These are phyloP conservation scores for Pogonognathellus flavescens DNA, from an alignment of 1,140 invertebrate species.

Conservation along the genomic window DNA sequence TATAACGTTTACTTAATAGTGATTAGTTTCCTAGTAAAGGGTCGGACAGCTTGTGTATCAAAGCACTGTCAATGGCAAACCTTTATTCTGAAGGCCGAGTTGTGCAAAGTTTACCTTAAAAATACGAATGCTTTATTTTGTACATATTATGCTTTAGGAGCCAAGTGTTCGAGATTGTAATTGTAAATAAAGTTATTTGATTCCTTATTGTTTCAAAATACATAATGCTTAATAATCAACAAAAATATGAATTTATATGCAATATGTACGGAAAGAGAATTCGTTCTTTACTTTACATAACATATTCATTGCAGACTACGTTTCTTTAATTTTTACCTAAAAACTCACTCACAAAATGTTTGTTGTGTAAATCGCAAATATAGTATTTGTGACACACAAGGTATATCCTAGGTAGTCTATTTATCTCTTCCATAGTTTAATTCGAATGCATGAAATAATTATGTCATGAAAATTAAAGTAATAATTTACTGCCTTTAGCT, in stretches of 20 bases:
- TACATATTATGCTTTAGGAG: background rate
- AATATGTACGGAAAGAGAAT: too few species aligned
- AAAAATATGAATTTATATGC: too few species aligned
- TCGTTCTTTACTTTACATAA: background rate
- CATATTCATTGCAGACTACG: background rate
- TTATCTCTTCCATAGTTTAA: background rate
- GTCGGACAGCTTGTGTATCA: background rate
- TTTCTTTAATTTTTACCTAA: background rate
- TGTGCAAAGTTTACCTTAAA: slow-evolving; percentile 36
- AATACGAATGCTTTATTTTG: slow-evolving; percentile 33
- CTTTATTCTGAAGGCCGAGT: slow-evolving; percentile 29
- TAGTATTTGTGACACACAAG: background rate
- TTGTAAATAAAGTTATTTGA: background rate
- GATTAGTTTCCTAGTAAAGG: background rate
- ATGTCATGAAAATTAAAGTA: background rate
- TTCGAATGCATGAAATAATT: background rate
- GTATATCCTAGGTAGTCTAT: background rate
- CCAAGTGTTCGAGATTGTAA: slow-evolving; percentile 7
- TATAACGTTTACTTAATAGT: too few species aligned
- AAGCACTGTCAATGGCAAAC: slow-evolving; percentile 19
- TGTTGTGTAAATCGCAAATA: background rate
- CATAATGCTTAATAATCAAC: too few species aligned
- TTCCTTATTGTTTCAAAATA: slow-evolving; percentile 21
- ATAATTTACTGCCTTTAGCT: slow-evolving; percentile 13
- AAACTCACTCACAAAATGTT: background rate